Evolutionary conservation across 2,113 vertebrate species (phyloP).

Genomic region (Tricholaema leucomelas): DNA sequence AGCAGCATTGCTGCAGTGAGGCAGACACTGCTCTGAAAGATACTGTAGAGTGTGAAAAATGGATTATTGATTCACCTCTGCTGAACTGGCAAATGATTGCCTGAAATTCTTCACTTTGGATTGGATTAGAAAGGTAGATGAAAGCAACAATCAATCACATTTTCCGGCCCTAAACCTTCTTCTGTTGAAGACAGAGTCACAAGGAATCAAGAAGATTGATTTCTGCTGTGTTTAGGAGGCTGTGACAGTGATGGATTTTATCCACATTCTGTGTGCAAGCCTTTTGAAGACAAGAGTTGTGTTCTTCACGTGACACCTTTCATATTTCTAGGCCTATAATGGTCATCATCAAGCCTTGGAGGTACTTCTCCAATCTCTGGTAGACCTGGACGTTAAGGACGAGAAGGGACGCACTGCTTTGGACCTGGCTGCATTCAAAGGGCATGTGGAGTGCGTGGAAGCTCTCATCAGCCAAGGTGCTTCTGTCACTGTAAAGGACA

Average conservation of each 20-base stretch:
- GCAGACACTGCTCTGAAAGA: background rate
- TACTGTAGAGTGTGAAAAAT: background rate
- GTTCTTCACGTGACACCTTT: background rate
- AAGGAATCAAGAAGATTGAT: background rate
- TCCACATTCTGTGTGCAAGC: background rate
- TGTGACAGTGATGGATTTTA: background rate
- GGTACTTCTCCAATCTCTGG: constrained; percentile 87
- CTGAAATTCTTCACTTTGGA: background rate
- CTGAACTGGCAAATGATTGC: background rate
- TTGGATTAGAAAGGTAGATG: background rate
- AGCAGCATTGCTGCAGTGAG: background rate
- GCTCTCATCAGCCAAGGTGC: constrained; percentile 92
- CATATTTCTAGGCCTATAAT: constrained; percentile 86
- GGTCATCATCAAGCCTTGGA: constrained; percentile 94
- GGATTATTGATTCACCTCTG: background rate
- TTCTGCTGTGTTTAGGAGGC: background rate
- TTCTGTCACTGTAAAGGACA: constrained; percentile 85
- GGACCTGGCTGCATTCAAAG: constrained; percentile 88
- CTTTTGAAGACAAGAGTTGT: background rate
- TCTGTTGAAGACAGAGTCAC: background rate
- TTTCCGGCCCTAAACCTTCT: background rate
- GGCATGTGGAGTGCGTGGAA: constrained; percentile 90
- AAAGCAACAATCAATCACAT: background rate
- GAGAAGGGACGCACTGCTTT: constrained; percentile 89
- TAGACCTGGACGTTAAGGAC: constrained; percentile 90